Base-by-base conservation (phyloP, 1,140 invertebrate genomes). In the Euwallacea similis region DNA sequence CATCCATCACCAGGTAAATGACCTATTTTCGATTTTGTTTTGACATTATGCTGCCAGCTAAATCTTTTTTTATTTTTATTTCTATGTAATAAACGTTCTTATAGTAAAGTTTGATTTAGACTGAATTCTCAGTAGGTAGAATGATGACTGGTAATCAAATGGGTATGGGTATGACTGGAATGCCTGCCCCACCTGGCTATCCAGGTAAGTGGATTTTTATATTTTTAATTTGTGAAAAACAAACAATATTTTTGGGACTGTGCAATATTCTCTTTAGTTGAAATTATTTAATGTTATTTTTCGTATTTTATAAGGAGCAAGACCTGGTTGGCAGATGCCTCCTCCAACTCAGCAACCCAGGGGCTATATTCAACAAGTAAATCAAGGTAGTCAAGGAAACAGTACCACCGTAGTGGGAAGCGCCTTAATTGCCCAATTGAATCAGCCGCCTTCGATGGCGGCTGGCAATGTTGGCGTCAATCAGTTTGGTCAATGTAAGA, bases 361-460 rank as follows among this genome's bases (percentile, higher is more conserved):
- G 53, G 10, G 54, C 6, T 67, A 67, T 42, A 62, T 67, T 67
- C 42, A 55, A 10, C 67, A 66, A 58, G 65, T 66, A 2, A 66
- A 66, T 58, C 42, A 11, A 43, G 64, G 62, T 44, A 77, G 69
- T 69, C 83, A 78, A 67, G 81, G 75, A 81, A 63, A 81, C 67
- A 80, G 79, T 16, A 75, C 76, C 7, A 76, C 74, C 6, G 74
- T 73, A 43, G 82, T 81, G 64, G 82, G 83, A 66, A 89, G 88
- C 71, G 87, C 88, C 6, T 78, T 90, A 0, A 89, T 90, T 71
- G 88, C 90, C 0, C 91, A 91, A 69, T 82, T 91, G 0, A 88
- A 88, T 42, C 88, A 88, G 56, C 88, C 89, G 6, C 88, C 88
- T 2, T 83, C 84, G 15, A 66, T 72, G 44, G 79, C 84, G 0